A percentile compares a stretch with the other conserved stretches of the same genome.
phyloP scores from a whole-genome alignment of 2,888 invertebrate species.

The Trilocha varians region DNA sequence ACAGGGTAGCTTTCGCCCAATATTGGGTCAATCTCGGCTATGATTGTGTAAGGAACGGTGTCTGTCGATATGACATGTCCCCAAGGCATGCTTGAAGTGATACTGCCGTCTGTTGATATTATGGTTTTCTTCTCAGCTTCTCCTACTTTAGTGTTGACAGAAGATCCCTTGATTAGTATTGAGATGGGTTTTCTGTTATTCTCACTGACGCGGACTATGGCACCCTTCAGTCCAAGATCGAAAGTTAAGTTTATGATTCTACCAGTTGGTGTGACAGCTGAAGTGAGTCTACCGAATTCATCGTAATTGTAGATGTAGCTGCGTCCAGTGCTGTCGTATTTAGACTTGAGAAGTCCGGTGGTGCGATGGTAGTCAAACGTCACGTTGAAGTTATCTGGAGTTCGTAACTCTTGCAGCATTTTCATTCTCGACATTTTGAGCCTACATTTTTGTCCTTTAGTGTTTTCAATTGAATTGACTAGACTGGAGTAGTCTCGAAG shows the following conservation, averaged over 20 bases:
- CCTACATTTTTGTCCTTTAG: constrained; percentile 92
- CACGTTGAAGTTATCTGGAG: constrained; percentile 94
- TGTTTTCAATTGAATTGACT: constrained; percentile 95
- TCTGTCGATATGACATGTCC: constrained; percentile 91
- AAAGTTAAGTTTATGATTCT: constrained; percentile 90
- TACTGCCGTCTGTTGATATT: constrained; percentile 87
- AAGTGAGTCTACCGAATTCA: constrained; percentile 92
- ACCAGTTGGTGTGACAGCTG: constrained; percentile 96
- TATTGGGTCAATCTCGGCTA: constrained; percentile 90
- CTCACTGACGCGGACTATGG: constrained; percentile 87
- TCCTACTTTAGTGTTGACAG: constrained; percentile 86
- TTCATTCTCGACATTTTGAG: constrained; percentile 94
- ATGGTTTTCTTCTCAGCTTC: constrained; percentile 88
- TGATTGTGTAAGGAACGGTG: constrained; percentile 90
- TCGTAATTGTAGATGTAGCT: constrained; percentile 96
- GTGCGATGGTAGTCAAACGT: constrained; percentile 95
- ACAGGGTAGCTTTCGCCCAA: constrained; percentile 94
- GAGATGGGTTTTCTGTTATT: constrained; percentile 87
- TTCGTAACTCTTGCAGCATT: constrained; percentile 90
- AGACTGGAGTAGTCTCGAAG: constrained; percentile 88
- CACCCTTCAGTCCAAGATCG: constrained; percentile 92
- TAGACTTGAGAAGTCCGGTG: constrained; percentile 89
- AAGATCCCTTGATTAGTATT: constrained; percentile 89
- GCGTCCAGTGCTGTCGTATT: constrained; percentile 90
- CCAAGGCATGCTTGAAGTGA: constrained; percentile 87